A percentile compares a stretch with the other conserved stretches of the same genome.
Conservation (phyloP, 2,113 vertebrate species). For the Condylura cristata region DNA sequence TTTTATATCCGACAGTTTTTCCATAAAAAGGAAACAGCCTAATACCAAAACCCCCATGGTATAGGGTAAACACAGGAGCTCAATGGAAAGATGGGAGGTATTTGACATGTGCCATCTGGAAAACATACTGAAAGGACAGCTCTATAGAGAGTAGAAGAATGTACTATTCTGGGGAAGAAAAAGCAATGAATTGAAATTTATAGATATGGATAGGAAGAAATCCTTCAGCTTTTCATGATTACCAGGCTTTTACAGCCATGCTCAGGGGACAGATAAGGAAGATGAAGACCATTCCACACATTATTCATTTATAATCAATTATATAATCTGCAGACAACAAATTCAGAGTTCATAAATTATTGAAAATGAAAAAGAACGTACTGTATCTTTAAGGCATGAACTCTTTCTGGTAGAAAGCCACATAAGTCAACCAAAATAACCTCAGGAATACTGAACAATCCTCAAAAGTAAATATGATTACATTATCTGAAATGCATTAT, state of each 20-base stretch:
- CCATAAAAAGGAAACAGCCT: not conserved
- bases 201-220: not conserved
- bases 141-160: not conserved
- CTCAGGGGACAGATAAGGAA: not conserved
- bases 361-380: not conserved
- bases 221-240: not conserved
- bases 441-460: not conserved
- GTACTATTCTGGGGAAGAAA: not conserved
- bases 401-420: not conserved
- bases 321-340: not conserved
- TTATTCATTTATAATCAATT: constrained; percentile 48
- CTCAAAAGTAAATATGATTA: not conserved
- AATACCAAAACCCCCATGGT: not conserved
- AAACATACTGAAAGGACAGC: not conserved
- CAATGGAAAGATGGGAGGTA: not conserved
- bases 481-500: not conserved
- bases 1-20: not conserved
- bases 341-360: constrained; percentile 21
- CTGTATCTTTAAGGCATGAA: not conserved
- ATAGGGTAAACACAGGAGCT: not conserved
- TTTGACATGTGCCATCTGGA: not conserved
- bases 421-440: not conserved
- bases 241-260: not conserved
- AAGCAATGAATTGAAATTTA: not conserved
- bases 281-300: not conserved